Percentiles rank a stretch among this genome's conserved stretches.
These are phyloP conservation scores for Athene cunicularia DNA, from an alignment of 2,113 vertebrate genomes.

Conservation along the genomic window DNA sequence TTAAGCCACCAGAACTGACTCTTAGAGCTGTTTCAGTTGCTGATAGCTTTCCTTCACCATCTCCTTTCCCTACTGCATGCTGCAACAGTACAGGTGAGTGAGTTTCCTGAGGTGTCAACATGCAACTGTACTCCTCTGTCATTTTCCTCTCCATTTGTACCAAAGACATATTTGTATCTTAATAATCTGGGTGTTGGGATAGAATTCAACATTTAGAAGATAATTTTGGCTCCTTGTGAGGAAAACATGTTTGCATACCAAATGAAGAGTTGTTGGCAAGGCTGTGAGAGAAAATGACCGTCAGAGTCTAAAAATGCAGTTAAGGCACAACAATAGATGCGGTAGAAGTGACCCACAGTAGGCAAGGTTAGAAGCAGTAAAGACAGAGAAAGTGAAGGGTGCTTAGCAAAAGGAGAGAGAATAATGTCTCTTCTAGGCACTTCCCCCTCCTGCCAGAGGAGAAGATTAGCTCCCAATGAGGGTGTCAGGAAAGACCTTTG, in stretches of 20 bases:
- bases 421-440: background rate
- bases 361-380: background rate
- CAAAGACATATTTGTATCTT: background rate
- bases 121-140: background rate
- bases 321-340: background rate
- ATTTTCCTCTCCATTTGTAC: background rate
- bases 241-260: background rate
- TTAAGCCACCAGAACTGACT: background rate
- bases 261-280: background rate
- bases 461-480: background rate
- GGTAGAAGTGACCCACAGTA: background rate
- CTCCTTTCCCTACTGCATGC: background rate
- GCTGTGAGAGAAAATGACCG: background rate
- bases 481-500: background rate
- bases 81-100: background rate
- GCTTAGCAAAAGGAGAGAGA: background rate
- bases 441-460: background rate
- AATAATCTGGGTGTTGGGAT: background rate
- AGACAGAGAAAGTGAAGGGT: background rate
- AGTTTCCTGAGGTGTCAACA: background rate
- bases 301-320: background rate
- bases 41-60: background rate
- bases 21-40: background rate
- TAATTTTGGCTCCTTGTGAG: background rate
- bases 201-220: background rate